Conservation (phyloP, 2,888 invertebrate species). For the Mesorhabditis sp. region DNA sequence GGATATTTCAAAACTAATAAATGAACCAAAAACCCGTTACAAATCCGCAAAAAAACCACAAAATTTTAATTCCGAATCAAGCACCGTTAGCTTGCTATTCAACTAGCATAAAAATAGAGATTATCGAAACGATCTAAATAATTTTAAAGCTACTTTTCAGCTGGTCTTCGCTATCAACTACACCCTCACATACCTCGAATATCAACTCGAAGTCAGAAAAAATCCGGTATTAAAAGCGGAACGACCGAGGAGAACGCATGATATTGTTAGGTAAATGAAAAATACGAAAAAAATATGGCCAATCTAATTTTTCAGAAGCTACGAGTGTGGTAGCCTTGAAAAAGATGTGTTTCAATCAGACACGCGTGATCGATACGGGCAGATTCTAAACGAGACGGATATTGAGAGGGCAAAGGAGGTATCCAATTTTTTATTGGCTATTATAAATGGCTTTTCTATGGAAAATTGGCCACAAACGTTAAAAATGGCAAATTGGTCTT, state of each 20-base stretch:
- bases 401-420: background rate
- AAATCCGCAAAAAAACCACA: too few relatives aligned
- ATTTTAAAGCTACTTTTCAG: slow-evolving; percentile 22
- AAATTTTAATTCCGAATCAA: too few relatives aligned
- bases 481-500: background rate
- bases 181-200: slow-evolving; percentile 42
- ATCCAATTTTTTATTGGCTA: background rate
- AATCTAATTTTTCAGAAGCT: slow-evolving; percentile 17
- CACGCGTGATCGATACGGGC: background rate
- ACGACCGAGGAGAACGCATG: background rate
- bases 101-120: too few relatives aligned
- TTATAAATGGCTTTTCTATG: background rate
- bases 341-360: slow-evolving; percentile 21
- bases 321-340: slow-evolving; percentile 40
- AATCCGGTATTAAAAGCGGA: background rate
- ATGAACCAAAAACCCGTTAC: too few relatives aligned
- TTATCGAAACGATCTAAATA: too few relatives aligned
- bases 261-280: background rate
- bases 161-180: slow-evolving; percentile 48
- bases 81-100: too few relatives aligned
- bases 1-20: too few relatives aligned
- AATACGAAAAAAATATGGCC: background rate
- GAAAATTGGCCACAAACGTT: background rate
- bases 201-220: slow-evolving; percentile 7
- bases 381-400: background rate